Evolutionary conservation across 2,797 vertebrate genomes (phyloP).

Genomic region (Liparis tanakae): DNA sequence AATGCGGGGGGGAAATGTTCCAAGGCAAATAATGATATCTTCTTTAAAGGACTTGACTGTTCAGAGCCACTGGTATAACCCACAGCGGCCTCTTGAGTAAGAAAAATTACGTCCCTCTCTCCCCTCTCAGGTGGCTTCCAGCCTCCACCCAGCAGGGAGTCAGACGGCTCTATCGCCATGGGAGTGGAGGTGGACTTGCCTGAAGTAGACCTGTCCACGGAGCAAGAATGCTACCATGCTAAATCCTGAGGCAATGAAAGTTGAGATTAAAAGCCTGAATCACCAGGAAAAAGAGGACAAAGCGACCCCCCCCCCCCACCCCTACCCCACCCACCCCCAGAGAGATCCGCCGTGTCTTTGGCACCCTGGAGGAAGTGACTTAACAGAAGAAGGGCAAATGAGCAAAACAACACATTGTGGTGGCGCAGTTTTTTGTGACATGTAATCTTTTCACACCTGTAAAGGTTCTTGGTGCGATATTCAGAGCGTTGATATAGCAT

Average conservation of each 20-base stretch:
- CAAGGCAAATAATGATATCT: neutral
- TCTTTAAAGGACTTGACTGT: neutral
- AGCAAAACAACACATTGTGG: conserved; percentile 80
- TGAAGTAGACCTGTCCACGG: conserved; percentile 87
- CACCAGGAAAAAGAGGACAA: conserved; percentile 20
- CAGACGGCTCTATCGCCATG: conserved; percentile 90
- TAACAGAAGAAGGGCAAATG: conserved; percentile 47
- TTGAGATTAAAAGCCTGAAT: conserved; percentile 19
- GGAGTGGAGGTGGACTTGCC: conserved; percentile 88
- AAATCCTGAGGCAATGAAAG: conserved; percentile 85
- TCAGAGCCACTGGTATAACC: neutral
- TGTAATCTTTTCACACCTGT: conserved; percentile 8
- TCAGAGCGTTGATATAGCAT: neutral
- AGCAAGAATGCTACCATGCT: conserved; percentile 86
- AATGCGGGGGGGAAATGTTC: neutral
- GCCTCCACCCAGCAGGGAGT: conserved; percentile 91
- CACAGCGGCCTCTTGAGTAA: neutral
- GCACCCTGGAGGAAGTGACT: conserved; percentile 32
- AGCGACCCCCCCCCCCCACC: conserved; percentile 11
- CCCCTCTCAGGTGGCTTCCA: conserved; percentile 90
- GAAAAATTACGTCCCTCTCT: conserved; percentile 14
- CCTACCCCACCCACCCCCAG: neutral
- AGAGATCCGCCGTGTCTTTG: conserved; percentile 31
- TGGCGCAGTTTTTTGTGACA: conserved; percentile 29
- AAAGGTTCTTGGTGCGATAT: neutral